Percentiles rank a stretch among this genome's conserved stretches.
phyloP scores from a whole-genome alignment of 2,113 vertebrate genomes.

The Heterotilapia buettikoferi region DNA sequence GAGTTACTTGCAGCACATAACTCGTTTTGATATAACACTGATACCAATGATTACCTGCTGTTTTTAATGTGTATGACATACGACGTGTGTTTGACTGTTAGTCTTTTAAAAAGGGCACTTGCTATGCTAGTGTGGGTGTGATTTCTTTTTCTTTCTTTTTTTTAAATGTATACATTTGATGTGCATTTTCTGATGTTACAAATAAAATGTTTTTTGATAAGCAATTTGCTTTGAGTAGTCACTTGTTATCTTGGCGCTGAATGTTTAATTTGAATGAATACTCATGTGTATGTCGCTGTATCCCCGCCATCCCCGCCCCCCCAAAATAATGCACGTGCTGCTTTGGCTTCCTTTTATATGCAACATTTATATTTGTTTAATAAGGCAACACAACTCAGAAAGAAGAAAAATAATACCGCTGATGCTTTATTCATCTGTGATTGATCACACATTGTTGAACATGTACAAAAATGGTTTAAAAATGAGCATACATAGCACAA shows the following conservation, averaged over 20 bases:
- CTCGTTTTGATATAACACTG: neutral
- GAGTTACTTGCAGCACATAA: neutral
- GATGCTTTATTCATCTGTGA: slow-evolving; percentile 79
- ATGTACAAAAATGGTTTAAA: slow-evolving; percentile 80
- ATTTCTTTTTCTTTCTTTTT: neutral
- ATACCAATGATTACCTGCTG: neutral
- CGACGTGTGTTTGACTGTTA: neutral
- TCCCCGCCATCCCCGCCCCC: neutral
- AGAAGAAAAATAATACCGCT: slow-evolving; percentile 78
- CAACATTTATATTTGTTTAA: slow-evolving; percentile 25
- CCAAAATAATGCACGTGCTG: neutral
- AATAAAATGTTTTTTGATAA: slow-evolving; percentile 58
- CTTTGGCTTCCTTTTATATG: neutral
- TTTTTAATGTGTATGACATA: neutral
- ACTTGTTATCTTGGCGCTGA: neutral
- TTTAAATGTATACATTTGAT: neutral
- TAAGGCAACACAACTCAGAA: slow-evolving; percentile 70
- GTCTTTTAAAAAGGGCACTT: neutral
- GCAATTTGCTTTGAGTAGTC: neutral
- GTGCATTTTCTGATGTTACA: slow-evolving; percentile 18
- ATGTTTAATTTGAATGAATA: neutral
- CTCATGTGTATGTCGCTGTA: neutral
- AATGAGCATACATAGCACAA: slow-evolving; percentile 74
- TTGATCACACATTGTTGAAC: slow-evolving; percentile 74
- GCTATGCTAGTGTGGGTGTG: neutral